These are phyloP conservation scores for Cremastinae sp. DNA, from an alignment of 2,888 invertebrate species.

Conservation along the genomic window DNA sequence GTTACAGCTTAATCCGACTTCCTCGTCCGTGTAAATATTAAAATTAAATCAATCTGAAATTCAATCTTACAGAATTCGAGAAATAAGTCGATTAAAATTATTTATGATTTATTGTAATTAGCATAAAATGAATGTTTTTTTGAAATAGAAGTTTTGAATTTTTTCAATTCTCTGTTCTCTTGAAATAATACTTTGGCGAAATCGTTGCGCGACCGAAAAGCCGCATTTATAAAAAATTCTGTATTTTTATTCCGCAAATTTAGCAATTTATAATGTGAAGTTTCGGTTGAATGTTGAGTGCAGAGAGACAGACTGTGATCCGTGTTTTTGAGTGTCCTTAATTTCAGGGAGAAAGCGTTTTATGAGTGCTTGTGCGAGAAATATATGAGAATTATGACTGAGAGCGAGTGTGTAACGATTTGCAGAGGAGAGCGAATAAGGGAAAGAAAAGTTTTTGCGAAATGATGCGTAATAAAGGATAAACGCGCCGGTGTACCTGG, in stretches of 20 bases:
- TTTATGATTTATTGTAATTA: slow-evolving; percentile 9
- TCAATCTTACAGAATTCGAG: slow-evolving; percentile 22
- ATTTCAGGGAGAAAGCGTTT: slow-evolving; percentile 28
- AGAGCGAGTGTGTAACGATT: neutral
- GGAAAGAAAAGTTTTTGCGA: slow-evolving; percentile 32
- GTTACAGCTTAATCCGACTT: slow-evolving; percentile 47
- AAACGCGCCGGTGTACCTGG: slow-evolving; percentile 40
- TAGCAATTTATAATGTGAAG: slow-evolving; percentile 36
- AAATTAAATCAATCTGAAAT: slow-evolving; percentile 33
- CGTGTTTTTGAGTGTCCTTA: slow-evolving; percentile 74
- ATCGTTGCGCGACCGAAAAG: slow-evolving; percentile 3
- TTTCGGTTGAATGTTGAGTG: slow-evolving; percentile 68
- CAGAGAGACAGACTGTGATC: slow-evolving; percentile 79
- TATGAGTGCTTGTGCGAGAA: slow-evolving; percentile 36
- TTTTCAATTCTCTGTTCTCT: slow-evolving; percentile 13
- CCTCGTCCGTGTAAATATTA: slow-evolving; percentile 46
- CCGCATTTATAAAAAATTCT: slow-evolving; percentile 46
- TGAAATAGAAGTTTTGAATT: neutral
- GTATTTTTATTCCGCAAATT: slow-evolving; percentile 38
- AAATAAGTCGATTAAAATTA: slow-evolving; percentile 25
- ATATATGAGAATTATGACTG: slow-evolving; percentile 1
- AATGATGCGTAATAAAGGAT: slow-evolving; percentile 28
- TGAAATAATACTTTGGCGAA: too few relatives aligned
- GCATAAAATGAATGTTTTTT: neutral
- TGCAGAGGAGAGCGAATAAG: slow-evolving; percentile 43